A percentile compares a stretch with the other conserved stretches of the same genome.
Evolutionary conservation across 1,140 invertebrate species (phyloP).

Genomic region (Heliconius hermathena): DNA sequence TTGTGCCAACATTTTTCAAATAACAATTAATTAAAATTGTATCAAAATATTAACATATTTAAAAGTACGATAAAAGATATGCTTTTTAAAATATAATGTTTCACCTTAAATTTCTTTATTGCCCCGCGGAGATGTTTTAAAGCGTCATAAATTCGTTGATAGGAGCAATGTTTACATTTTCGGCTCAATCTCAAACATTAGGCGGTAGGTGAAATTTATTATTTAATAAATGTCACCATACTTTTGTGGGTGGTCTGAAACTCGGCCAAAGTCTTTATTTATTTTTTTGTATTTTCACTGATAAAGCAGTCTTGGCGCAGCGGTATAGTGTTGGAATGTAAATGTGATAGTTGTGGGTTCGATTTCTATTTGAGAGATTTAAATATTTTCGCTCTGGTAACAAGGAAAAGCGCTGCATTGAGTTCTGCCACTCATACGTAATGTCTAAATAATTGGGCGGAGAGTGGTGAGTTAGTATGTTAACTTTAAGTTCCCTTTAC

Average conservation of each 20-base stretch:
- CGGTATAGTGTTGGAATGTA: background rate
- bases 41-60: background rate
- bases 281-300: background rate
- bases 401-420: background rate
- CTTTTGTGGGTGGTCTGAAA: conserved; percentile 22
- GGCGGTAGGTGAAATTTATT: conserved; percentile 33
- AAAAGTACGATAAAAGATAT: background rate
- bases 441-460: no score
- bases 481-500: no score
- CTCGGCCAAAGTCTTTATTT: background rate
- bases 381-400: background rate
- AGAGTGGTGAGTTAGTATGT: no score
- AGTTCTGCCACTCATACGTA: background rate
- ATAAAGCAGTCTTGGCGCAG: background rate
- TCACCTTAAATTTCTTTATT: conserved; percentile 32
- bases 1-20: no score
- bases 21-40: no score
- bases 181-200: conserved; percentile 31
- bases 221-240: conserved; percentile 39
- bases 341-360: background rate
- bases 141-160: conserved; percentile 36
- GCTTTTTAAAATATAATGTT: background rate
- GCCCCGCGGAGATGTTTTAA: conserved; percentile 36
- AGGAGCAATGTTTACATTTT: conserved; percentile 39
- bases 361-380: background rate